Percentiles rank a stretch among this genome's conserved stretches.
These are phyloP conservation scores for Phaedon cochleariae DNA, from an alignment of 2,888 invertebrate species.

Conservation along the genomic window DNA sequence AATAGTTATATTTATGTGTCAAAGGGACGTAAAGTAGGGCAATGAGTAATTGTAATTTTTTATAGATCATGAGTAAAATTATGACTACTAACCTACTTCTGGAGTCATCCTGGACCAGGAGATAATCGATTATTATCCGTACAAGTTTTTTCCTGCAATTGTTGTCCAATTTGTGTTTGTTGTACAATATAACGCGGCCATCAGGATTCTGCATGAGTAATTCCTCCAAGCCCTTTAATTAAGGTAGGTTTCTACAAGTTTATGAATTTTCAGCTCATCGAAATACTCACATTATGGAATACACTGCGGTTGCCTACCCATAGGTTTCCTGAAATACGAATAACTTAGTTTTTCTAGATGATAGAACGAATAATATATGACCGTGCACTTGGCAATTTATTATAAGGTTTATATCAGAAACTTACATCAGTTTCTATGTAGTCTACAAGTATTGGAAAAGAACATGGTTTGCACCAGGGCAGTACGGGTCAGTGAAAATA, in stretches of 20 bases:
- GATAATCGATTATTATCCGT: background rate
- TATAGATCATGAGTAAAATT: too few relatives aligned
- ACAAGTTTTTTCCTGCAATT: background rate
- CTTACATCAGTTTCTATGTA: too few relatives aligned
- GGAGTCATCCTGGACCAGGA: background rate
- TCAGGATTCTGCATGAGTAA: background rate
- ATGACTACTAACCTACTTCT: background rate
- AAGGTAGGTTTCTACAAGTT: background rate
- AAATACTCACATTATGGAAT: background rate
- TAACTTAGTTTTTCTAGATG: background rate
- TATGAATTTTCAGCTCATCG: background rate
- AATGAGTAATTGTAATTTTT: too few relatives aligned
- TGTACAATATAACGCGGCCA: background rate
- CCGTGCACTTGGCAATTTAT: too few relatives aligned
- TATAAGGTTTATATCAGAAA: too few relatives aligned
- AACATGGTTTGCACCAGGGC: too few relatives aligned
- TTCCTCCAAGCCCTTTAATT: background rate
- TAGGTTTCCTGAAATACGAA: background rate
- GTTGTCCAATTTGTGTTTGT: constrained; percentile 1
- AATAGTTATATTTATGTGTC: too few relatives aligned
- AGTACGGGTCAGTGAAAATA: too few relatives aligned
- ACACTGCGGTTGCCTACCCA: background rate
- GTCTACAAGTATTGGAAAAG: too few relatives aligned
- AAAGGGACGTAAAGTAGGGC: too few relatives aligned
- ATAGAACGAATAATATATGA: background rate